Conservation (phyloP, 2,888 invertebrate species). For the Eremobia ochroleuca region DNA sequence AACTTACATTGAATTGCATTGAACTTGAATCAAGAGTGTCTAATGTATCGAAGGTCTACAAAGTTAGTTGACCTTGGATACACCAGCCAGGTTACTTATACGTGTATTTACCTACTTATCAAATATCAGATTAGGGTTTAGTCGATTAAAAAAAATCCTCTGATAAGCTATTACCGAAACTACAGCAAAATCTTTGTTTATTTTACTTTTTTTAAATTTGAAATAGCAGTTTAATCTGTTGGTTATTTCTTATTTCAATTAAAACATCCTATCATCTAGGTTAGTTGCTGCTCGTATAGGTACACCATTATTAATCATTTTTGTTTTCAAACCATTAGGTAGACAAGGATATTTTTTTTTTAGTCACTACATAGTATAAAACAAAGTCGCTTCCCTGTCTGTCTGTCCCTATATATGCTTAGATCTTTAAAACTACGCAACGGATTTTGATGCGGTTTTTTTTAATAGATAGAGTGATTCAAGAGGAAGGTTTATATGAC, state of each 20-base stretch:
- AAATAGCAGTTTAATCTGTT: not conserved
- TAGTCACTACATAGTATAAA: too few species aligned
- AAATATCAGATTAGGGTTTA: not conserved
- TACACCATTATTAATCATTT: not conserved
- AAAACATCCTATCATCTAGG: not conserved
- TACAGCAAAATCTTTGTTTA: not conserved
- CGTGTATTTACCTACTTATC: not conserved
- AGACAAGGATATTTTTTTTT: not conserved
- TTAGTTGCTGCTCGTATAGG: too few species aligned
- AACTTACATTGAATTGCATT: not conserved
- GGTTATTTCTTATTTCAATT: not conserved
- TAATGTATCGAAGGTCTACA: too few species aligned
- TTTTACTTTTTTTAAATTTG: not conserved
- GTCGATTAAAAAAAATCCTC: constrained; percentile 9
- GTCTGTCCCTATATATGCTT: too few species aligned
- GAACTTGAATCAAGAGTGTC: constrained; percentile 4
- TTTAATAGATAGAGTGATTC: too few species aligned
- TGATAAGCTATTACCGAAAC: not conserved
- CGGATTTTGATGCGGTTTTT: too few species aligned
- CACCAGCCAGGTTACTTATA: not conserved
- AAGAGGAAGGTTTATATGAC: too few species aligned
- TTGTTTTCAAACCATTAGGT: not conserved
- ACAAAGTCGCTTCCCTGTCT: too few species aligned
- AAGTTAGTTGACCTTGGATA: not conserved
- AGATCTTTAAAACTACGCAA: too few species aligned